phyloP scores from a whole-genome alignment of 2,797 vertebrate genomes.

The Catostomus latipinnis region DNA sequence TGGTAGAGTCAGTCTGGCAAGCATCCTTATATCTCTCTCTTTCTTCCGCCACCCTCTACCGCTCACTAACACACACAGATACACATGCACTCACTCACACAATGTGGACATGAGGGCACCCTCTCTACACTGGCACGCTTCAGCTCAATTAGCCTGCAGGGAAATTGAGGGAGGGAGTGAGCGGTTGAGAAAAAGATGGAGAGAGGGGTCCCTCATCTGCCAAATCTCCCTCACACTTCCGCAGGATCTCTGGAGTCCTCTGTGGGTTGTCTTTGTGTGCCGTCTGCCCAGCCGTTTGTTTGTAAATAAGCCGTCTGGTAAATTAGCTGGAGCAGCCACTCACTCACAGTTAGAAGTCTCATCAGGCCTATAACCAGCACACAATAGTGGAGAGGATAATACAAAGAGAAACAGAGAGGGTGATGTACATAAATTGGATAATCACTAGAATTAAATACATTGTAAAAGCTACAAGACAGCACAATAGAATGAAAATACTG shows the following conservation, averaged over 20 bases:
- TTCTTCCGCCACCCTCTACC: conserved; percentile 17
- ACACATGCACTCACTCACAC: not conserved
- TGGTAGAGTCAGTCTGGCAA: conserved; percentile 38
- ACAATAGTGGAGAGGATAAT: conserved; percentile 7
- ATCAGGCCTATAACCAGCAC: conserved; percentile 19
- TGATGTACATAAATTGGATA: too few species aligned
- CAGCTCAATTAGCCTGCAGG: conserved; percentile 63
- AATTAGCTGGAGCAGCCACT: conserved; percentile 62
- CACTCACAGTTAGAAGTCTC: conserved; percentile 33
- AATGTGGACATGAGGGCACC: conserved; percentile 59
- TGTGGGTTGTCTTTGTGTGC: conserved; percentile 55
- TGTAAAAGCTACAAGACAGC: too few species aligned
- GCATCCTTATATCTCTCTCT: conserved; percentile 26
- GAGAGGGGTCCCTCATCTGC: conserved; percentile 43
- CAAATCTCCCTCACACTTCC: conserved; percentile 50
- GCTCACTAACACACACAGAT: conserved; percentile 15
- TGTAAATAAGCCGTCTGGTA: conserved; percentile 72
- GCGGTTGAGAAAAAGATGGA: conserved; percentile 40
- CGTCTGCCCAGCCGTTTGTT: conserved; percentile 62
- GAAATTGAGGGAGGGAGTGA: conserved; percentile 39
- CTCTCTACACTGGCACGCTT: conserved; percentile 61
- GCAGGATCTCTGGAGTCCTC: conserved; percentile 54
- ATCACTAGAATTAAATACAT: too few species aligned
- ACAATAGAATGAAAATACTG: too few species aligned
- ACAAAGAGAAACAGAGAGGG: conserved; percentile 17